phyloP scores from a whole-genome alignment of 2,888 invertebrate genomes.

The Halictus ligatus region DNA sequence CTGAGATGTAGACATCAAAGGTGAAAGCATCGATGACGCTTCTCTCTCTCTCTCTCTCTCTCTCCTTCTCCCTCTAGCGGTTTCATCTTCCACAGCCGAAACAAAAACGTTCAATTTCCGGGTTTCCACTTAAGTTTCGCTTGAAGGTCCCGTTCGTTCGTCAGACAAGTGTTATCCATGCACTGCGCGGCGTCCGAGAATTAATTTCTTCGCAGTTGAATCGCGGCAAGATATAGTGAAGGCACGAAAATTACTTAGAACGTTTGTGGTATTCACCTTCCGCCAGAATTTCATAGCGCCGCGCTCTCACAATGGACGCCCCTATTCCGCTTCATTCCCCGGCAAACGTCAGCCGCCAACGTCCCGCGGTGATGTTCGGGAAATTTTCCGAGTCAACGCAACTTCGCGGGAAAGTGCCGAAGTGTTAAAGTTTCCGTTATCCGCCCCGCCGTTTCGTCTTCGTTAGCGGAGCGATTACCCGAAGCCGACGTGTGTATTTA shows the following conservation, averaged over 20 bases:
- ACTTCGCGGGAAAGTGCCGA: conserved; percentile 52
- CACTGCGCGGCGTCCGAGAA: background rate
- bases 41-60: background rate
- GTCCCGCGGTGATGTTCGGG: conserved; percentile 34
- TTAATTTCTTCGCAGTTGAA: conserved; percentile 22
- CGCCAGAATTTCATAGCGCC: conserved; percentile 23
- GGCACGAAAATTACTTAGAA: conserved; percentile 34
- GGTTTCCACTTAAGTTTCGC: background rate
- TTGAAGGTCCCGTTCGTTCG: background rate
- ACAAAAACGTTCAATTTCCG: conserved; percentile 4
- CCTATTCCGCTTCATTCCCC: conserved; percentile 26
- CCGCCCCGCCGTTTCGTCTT: conserved; percentile 26
- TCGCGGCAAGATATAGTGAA: background rate
- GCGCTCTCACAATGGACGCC: conserved; percentile 1
- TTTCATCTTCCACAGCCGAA: background rate
- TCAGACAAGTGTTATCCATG: background rate
- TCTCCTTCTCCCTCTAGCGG: background rate
- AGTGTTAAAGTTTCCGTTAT: conserved; percentile 57
- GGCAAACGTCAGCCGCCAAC: conserved; percentile 8
- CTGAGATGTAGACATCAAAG: background rate
- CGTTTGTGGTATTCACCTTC: conserved; percentile 19
- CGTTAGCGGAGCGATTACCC: conserved; percentile 7
- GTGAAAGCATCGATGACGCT: background rate
- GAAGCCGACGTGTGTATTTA: background rate
- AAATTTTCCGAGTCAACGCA: conserved; percentile 54